Evolutionary conservation across 2,113 vertebrate genomes (phyloP).

Genomic region (Meleagris gallopavo): DNA sequence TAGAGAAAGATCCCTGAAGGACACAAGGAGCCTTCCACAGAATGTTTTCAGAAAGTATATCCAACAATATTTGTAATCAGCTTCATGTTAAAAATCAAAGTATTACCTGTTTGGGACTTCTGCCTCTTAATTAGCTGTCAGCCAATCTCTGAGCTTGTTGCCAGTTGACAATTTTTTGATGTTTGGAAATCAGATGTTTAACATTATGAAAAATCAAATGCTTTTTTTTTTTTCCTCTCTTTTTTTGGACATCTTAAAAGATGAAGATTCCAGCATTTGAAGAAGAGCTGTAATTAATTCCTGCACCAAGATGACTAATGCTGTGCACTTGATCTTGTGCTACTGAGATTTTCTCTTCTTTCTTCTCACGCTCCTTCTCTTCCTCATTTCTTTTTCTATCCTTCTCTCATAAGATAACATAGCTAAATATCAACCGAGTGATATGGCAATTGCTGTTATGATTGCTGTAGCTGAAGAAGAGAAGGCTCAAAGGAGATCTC

Average conservation of each 20-base stretch:
- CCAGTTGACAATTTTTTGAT: neutral
- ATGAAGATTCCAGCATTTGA: neutral
- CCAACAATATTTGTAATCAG: neutral
- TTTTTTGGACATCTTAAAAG: neutral
- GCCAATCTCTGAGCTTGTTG: neutral
- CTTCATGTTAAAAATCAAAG: neutral
- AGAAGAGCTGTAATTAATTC: neutral
- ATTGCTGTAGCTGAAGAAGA: neutral
- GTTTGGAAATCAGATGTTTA: neutral
- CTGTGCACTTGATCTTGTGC: neutral
- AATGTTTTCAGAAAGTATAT: neutral
- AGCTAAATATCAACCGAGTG: neutral
- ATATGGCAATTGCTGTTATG: neutral
- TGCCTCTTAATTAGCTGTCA: neutral
- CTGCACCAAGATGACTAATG: neutral
- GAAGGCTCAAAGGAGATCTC: no score
- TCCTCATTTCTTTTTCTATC: neutral
- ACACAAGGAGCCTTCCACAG: neutral
- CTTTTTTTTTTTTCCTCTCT: rapidly evolving
- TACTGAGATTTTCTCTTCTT: neutral
- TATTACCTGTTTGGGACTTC: neutral
- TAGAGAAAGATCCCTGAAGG: neutral
- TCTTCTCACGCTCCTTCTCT: neutral
- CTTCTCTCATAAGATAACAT: neutral
- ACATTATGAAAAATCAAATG: neutral